Base-by-base conservation (phyloP, 1,140 invertebrate genomes). In the Anagrus nilaparvatae region DNA sequence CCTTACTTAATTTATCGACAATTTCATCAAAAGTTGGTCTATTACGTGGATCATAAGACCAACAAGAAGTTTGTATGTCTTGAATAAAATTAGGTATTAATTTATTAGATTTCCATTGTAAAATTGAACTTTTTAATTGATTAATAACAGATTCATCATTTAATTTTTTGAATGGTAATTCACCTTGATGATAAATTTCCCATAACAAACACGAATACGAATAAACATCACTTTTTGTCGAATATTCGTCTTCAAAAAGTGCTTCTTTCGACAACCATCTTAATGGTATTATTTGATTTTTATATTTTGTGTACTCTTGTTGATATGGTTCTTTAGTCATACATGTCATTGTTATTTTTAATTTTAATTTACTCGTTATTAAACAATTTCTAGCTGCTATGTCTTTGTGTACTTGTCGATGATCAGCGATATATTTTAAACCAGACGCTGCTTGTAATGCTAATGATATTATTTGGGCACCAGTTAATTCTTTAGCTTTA, bases 151-250 rank as follows among this genome's bases (percentile, higher is more conserved):
- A 78, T 31, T 82, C 82, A 55, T 91, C 86, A 52, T 77, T 81
- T 38, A 87, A 67, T 47, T 87, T 83, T 8, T 78, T 76, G 54
- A 91, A 90, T 0, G 92, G 93, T 29, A 91, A 64, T 51, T 87
- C 82, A 0, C 87, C 91, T 60, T 86, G 81, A 41, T 82, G 79
- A 60, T 90, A 89, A 13, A 93, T 78, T 60, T 97, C 93, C 88
- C 89, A 96, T 18, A 90, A 76, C 1, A 94, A 71, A 12, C 85
- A 85, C 0, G 83, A 89, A 59, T 83, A 96, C 44, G 89, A 84
- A 71, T 90, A 97, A 0, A 95, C 86, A 62, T 97, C 93, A 59
- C 88, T 93, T 59, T 95, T 91, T 4, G 84, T 87, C 1, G 90
- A 92, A 59, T 85, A 94, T 48, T 92, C 88, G 48, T 91, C 87